Conservation (phyloP, 2,113 vertebrate genomes). For the Xyliphius kryptos region DNA sequence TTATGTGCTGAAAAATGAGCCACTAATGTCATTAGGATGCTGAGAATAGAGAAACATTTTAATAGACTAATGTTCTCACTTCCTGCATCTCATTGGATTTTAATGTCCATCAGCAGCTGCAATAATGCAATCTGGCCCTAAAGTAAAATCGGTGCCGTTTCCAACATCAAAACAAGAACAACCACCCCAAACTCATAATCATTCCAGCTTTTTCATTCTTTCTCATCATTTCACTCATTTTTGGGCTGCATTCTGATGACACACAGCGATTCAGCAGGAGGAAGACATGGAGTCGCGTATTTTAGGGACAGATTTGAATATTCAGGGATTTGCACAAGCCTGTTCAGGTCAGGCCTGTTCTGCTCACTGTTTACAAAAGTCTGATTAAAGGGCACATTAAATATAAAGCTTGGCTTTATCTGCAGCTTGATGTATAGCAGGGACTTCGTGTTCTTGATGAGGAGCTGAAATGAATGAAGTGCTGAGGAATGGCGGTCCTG, state of each 20-base stretch:
- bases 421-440: neutral
- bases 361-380: neutral
- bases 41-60: conserved; percentile 49
- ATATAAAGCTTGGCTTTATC: neutral
- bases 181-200: conserved; percentile 46
- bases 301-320: neutral
- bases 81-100: conserved; percentile 52
- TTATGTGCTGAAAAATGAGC: conserved; percentile 70
- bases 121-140: conserved; percentile 51
- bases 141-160: conserved; percentile 35
- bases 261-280: neutral
- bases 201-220: too few species aligned
- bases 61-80: conserved; percentile 48
- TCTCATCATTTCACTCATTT: conserved; percentile 8
- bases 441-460: neutral
- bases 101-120: conserved; percentile 48
- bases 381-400: conserved; percentile 5
- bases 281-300: neutral
- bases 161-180: conserved; percentile 38
- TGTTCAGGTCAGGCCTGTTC: neutral
- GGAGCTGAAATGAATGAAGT: conserved; percentile 43
- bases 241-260: conserved; percentile 16
- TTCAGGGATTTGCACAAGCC: too few species aligned
- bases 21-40: conserved; percentile 55
- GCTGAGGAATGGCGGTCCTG: conserved; percentile 55